Evolutionary conservation across 2,797 vertebrate genomes (phyloP).

Genomic region (Megalops cyprinoides): DNA sequence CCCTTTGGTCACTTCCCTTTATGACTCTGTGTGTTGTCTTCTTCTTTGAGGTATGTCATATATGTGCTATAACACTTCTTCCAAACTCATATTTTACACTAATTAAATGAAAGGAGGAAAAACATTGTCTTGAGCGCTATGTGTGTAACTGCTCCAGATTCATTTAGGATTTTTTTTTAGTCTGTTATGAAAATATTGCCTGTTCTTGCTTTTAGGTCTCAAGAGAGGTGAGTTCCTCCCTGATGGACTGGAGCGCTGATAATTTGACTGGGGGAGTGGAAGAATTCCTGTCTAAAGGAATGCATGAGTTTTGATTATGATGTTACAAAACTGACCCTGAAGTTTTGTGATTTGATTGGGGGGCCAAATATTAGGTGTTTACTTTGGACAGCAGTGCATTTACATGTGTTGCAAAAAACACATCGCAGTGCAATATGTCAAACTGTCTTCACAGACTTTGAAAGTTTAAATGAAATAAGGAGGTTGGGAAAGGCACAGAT

Average conservation of each 20-base stretch:
- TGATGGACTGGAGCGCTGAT: background rate
- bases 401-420: background rate
- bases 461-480: background rate
- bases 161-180: constrained; percentile 18
- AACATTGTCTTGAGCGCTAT: background rate
- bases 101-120: background rate
- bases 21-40: background rate
- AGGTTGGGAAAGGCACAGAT: background rate
- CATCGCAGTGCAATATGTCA: background rate
- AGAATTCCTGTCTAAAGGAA: background rate
- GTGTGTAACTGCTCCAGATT: constrained; percentile 14
- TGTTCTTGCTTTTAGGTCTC: constrained; percentile 1
- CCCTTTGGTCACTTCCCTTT: constrained; percentile 25
- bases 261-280: background rate
- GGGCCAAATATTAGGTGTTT: background rate
- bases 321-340: background rate
- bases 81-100: constrained; percentile 20
- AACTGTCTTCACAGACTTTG: background rate
- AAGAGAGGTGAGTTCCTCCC: background rate
- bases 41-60: background rate
- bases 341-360: background rate
- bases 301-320: background rate
- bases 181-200: constrained; percentile 13
- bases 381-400: background rate
- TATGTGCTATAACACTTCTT: constrained; percentile 15